phyloP scores from a whole-genome alignment of 2,797 vertebrate genomes.

The Sebastes itinus region DNA sequence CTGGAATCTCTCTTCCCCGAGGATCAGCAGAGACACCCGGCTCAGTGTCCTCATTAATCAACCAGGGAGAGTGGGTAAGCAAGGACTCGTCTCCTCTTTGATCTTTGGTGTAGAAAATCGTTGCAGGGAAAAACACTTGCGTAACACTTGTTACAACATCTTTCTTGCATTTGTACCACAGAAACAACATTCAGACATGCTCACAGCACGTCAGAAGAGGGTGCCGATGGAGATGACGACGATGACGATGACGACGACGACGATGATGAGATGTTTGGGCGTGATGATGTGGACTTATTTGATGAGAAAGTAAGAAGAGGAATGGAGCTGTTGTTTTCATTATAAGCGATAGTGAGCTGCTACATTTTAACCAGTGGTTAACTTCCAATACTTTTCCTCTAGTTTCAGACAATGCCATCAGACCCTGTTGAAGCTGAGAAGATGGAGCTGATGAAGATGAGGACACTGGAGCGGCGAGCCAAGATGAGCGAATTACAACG shows the following conservation, averaged over 20 bases:
- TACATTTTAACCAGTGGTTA: background rate
- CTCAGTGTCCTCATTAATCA: conserved; percentile 70
- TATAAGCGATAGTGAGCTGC: background rate
- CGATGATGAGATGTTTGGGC: conserved; percentile 55
- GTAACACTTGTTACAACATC: background rate
- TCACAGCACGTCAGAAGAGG: conserved; percentile 74
- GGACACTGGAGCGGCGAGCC: conserved; percentile 84
- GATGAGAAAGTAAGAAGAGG: conserved; percentile 63
- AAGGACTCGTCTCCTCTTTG: background rate
- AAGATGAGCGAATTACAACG: conserved; percentile 88
- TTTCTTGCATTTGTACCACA: conserved; percentile 9
- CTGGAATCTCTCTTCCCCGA: conserved; percentile 85
- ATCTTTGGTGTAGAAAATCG: background rate
- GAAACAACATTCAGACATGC: conserved; percentile 61
- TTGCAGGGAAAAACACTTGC: background rate
- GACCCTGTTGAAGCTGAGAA: conserved; percentile 71
- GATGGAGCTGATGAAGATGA: conserved; percentile 81
- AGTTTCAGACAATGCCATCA: conserved; percentile 64
- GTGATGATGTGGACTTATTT: conserved; percentile 59
- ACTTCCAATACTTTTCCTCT: background rate
- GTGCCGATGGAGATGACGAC: conserved; percentile 63
- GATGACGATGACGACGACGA: conserved; percentile 52
- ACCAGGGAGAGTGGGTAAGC: conserved; percentile 71
- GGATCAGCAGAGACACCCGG: conserved; percentile 75
- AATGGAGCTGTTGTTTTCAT: background rate